phyloP scores from a whole-genome alignment of 2,888 invertebrate genomes.

The Atrina japonica region DNA sequence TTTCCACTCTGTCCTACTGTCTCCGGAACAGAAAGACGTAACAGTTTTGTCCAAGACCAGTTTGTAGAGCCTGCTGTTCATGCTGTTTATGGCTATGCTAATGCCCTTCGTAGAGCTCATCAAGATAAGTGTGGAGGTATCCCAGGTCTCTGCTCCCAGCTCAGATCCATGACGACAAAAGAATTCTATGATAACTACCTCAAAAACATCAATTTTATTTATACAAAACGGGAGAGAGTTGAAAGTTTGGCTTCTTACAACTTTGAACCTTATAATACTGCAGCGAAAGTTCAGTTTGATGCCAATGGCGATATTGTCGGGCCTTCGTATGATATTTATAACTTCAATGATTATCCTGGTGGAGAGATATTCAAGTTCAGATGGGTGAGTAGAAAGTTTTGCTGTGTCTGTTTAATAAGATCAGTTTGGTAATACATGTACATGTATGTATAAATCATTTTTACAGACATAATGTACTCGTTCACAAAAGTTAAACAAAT shows the following conservation, averaged over 20 bases:
- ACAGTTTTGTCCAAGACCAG: slow-evolving; percentile 68
- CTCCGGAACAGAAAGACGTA: slow-evolving; percentile 52
- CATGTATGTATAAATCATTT: no score
- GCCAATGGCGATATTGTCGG: slow-evolving; percentile 68
- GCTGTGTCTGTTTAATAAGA: no score
- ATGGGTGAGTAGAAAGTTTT: slow-evolving; percentile 55
- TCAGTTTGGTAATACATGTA: no score
- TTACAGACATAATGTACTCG: no score
- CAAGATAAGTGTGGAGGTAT: slow-evolving; percentile 55
- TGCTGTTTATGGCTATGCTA: slow-evolving; percentile 73
- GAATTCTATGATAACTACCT: slow-evolving; percentile 71
- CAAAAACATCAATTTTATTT: slow-evolving; percentile 70
- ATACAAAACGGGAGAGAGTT: slow-evolving; percentile 68
- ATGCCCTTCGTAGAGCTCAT: slow-evolving; percentile 72
- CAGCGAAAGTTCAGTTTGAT: slow-evolving; percentile 65
- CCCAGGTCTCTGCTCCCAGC: slow-evolving; percentile 62
- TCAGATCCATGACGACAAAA: slow-evolving; percentile 56
- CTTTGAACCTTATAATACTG: slow-evolving; percentile 70
- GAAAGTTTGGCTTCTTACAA: slow-evolving; percentile 71
- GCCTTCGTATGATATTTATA: slow-evolving; percentile 72
- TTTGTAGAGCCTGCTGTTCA: slow-evolving; percentile 76
- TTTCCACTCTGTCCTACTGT: slow-evolving; percentile 35
- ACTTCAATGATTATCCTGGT: slow-evolving; percentile 69
- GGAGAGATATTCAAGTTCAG: slow-evolving; percentile 57
- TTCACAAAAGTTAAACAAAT: no score